A percentile compares a stretch with the other conserved stretches of the same genome.
phyloP scores from a whole-genome alignment of 1,140 invertebrate genomes.

The Drosophila biarmipes region DNA sequence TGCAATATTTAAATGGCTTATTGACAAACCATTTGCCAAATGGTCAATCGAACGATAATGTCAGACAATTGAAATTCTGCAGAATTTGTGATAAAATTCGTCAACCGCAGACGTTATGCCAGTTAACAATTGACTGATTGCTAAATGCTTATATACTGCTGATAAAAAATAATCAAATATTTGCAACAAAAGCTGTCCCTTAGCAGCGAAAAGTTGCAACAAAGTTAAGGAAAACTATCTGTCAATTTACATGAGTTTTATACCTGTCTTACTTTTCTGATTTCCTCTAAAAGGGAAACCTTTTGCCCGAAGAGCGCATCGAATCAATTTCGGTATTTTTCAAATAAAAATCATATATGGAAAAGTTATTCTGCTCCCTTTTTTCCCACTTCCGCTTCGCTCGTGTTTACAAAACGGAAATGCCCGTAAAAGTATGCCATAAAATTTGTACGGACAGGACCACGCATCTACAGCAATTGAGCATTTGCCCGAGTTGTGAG shows the following conservation, averaged over 20 bases:
- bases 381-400: conserved; percentile 4
- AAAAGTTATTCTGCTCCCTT: conserved; percentile 48
- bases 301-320: conserved; percentile 37
- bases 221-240: conserved; percentile 8
- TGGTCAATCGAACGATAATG: conserved; percentile 57
- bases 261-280: conserved; percentile 1
- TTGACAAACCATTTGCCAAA: conserved; percentile 41
- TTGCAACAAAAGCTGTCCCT: background rate
- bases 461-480: conserved; percentile 71
- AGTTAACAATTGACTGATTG: conserved; percentile 23
- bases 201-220: conserved; percentile 15
- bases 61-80: conserved; percentile 23
- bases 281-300: conserved; percentile 1
- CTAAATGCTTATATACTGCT: background rate
- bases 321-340: conserved; percentile 75
- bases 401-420: conserved; percentile 73
- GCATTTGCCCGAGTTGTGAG: conserved; percentile 24
- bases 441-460: conserved; percentile 67
- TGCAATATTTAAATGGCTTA: conserved; percentile 31
- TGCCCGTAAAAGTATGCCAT: conserved; percentile 77
- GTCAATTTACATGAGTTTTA: conserved; percentile 28
- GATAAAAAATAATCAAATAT: conserved; percentile 15
- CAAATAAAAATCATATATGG: conserved; percentile 68
- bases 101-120: conserved; percentile 7
- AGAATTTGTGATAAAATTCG: conserved; percentile 22